Base-by-base conservation (phyloP, 2,113 vertebrate genomes). In the Onychostoma macrolepis region DNA sequence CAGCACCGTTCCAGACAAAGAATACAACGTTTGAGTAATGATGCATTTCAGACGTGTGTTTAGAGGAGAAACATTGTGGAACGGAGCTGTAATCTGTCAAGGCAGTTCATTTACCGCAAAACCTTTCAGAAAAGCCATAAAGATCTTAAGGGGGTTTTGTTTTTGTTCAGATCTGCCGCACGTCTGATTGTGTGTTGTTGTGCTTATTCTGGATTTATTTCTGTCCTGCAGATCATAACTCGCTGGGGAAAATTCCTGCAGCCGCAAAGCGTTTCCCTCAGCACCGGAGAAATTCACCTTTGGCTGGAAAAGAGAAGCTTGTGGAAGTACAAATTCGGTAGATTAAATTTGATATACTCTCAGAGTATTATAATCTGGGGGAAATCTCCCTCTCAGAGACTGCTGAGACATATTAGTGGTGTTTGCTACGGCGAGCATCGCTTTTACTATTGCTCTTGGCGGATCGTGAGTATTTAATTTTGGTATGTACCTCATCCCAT, bases 101-200 rank as follows among this genome's bases (percentile, higher is more conserved):
- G 92, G 91, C 93, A 94, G 91, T 90, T 89, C 91, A 91, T 93
- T 92, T 91, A 91, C 92, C 90, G 85, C 90, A 87, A 89, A 90
- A 92, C 87, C 12, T 77, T 92, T 92, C 93, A 90, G 92, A 85
- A 94, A 91, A 85, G 89, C 92, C 92, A 89, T 92, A 89, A 92
- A 92, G 89, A 80, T 56, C 36, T 88, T 92, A 90, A 92, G 89
- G 89, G 92, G 30, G 33, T 89, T 91, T 90, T 87, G 88, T 86
- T 82, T 91, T 90, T 84, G 88, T 83, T 84, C 69, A 67, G 86
- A 56, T 50, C 21, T 74, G 28, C 69, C 74, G 67, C 75, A 19
- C 63, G 67, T 92, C 84, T 91, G 8, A 41, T 90, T 92, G 89
- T 89, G 58, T 88, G 87, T 91, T 86, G 88, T 89, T 85, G 58